Evolutionary conservation across 2,888 invertebrate genomes (phyloP).

Genomic region (Allophyes oxyacanthae): DNA sequence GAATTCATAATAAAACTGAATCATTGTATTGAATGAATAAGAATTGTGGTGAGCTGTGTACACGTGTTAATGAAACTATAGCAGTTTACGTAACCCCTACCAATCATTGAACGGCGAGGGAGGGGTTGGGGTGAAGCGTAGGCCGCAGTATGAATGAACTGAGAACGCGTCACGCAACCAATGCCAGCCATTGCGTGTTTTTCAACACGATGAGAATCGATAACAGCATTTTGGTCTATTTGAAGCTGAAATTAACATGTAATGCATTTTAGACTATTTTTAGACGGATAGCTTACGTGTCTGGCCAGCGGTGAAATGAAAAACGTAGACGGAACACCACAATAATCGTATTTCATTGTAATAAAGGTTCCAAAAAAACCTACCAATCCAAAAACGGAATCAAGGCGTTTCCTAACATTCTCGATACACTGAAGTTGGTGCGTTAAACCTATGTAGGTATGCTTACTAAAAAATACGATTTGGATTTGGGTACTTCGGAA

Average conservation of each 20-base stretch:
- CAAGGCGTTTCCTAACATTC: too few relatives aligned
- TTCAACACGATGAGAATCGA: slow-evolving; percentile 45
- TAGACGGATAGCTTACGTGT: too few relatives aligned
- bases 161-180: slow-evolving; percentile 51
- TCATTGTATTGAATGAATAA: slow-evolving; percentile 39
- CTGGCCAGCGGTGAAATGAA: too few relatives aligned
- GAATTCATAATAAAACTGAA: too few relatives aligned
- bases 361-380: too few relatives aligned
- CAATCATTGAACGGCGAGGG: slow-evolving; percentile 50
- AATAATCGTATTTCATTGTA: too few relatives aligned
- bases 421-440: too few relatives aligned
- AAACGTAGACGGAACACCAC: too few relatives aligned
- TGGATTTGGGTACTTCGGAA: slow-evolving; percentile 5
- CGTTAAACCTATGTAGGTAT: too few relatives aligned
- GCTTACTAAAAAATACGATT: not conserved
- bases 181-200: slow-evolving; percentile 35
- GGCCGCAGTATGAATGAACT: slow-evolving; percentile 70
- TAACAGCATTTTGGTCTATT: slow-evolving; percentile 24
- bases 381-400: too few relatives aligned
- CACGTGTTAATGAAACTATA: slow-evolving; percentile 47
- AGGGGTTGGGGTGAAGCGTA: slow-evolving; percentile 50
- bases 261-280: too few relatives aligned
- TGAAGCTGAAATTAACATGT: not conserved
- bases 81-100: slow-evolving; percentile 51
- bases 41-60: slow-evolving; percentile 21